phyloP scores from a whole-genome alignment of 2,888 invertebrate genomes.

The Eutolmus rufibarbis region DNA sequence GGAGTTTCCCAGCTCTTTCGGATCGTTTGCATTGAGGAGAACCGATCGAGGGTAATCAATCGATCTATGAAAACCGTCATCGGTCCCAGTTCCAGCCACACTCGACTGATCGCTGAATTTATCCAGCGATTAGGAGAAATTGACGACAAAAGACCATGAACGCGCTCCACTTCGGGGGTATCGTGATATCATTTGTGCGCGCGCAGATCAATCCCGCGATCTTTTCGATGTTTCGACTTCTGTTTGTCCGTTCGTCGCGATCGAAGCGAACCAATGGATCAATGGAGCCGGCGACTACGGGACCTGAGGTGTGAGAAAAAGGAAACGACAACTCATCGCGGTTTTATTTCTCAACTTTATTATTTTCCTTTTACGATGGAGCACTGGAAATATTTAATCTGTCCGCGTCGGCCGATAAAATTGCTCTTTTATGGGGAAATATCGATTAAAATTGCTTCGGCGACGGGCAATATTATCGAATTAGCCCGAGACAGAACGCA shows the following conservation, averaged over 20 bases:
- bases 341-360: conserved; percentile 8
- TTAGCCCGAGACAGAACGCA: background rate
- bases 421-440: background rate
- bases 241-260: background rate
- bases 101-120: conserved; percentile 12
- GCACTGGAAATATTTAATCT: conserved; percentile 24
- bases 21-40: background rate
- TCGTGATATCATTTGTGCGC: background rate
- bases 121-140: background rate
- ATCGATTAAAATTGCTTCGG: background rate
- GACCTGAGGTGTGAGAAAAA: background rate
- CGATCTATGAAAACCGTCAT: conserved; percentile 15
- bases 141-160: conserved; percentile 17
- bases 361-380: background rate
- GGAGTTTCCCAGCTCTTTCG: background rate
- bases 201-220: background rate
- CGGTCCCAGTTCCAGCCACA: conserved; percentile 3
- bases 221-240: background rate
- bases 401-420: background rate
- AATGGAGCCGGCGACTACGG: background rate
- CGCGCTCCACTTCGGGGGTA: background rate
- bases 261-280: background rate
- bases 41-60: conserved; percentile 5
- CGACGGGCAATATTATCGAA: background rate
- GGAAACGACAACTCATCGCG: conserved; percentile 10